Evolutionary conservation across 2,113 vertebrate species (phyloP).

Genomic region (Pelusios castaneus): DNA sequence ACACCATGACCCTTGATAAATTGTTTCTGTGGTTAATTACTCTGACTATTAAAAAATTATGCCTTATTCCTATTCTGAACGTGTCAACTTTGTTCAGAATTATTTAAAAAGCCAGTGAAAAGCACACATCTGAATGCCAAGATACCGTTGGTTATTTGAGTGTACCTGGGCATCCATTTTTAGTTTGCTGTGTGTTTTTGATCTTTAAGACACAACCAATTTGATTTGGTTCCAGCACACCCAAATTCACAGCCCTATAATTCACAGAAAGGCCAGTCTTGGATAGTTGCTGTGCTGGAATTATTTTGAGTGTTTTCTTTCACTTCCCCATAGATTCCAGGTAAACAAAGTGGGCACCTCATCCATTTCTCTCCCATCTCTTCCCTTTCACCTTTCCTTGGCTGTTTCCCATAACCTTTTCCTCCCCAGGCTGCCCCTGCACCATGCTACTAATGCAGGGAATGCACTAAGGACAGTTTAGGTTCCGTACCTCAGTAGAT

Average conservation of each 20-base stretch:
- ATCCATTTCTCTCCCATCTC: constrained; percentile 53
- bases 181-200: constrained; percentile 49
- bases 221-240: constrained; percentile 33
- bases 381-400: constrained; percentile 29
- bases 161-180: constrained; percentile 39
- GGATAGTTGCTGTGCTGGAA: constrained; percentile 31
- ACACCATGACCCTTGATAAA: too few species aligned
- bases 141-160: constrained; percentile 1
- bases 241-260: not conserved
- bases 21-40: not conserved
- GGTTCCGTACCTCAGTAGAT: not conserved
- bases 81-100: not conserved
- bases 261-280: not conserved
- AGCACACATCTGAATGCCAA: constrained; percentile 34
- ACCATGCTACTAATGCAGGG: not conserved
- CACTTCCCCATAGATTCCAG: constrained; percentile 20
- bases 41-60: not conserved
- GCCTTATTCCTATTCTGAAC: not conserved
- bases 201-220: constrained; percentile 56
- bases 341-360: constrained; percentile 14
- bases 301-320: constrained; percentile 38
- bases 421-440: constrained; percentile 47
- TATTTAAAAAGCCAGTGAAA: constrained; percentile 9
- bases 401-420: constrained; percentile 48
- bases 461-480: too few species aligned